Percentiles rank a stretch among this genome's conserved stretches.
Evolutionary conservation across 1,140 invertebrate genomes (phyloP).

Genomic region (Helicoverpa armigera): DNA sequence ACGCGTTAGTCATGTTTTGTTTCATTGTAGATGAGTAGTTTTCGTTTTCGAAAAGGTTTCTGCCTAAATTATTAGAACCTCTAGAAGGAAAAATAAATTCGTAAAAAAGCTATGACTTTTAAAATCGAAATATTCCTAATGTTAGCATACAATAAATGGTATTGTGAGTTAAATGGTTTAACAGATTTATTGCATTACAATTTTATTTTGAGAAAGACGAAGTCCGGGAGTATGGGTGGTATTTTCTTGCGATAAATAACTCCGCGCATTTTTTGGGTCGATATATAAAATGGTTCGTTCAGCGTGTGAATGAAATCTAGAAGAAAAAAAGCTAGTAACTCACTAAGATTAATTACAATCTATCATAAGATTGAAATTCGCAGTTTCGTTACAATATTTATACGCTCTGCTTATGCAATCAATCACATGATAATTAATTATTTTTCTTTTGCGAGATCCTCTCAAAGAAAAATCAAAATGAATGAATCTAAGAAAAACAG

Average conservation of each 20-base stretch:
- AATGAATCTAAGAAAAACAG: not conserved
- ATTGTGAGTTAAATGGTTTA: too few species aligned
- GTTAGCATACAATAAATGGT: too few species aligned
- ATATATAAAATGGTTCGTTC: too few species aligned
- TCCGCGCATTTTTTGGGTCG: too few species aligned
- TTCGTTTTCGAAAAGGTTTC: not conserved
- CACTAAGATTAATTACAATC: not conserved
- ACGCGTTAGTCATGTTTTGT: conserved; percentile 22
- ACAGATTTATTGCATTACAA: too few species aligned
- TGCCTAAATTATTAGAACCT: not conserved
- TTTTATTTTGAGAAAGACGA: too few species aligned
- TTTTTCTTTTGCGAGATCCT: conserved; percentile 14
- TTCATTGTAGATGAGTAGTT: not conserved
- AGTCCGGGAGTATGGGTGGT: too few species aligned
- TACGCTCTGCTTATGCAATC: not conserved
- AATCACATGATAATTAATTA: conserved; percentile 16
- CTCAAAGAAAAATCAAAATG: conserved; percentile 1
- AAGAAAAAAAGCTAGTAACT: not conserved
- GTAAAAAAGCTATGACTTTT: too few species aligned
- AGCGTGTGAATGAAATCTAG: too few species aligned
- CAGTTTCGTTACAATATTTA: not conserved
- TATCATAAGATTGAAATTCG: not conserved
- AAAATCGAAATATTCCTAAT: not conserved
- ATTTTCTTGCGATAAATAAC: too few species aligned
- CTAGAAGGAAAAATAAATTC: not conserved